Base-by-base conservation (phyloP, 1,140 invertebrate species). In the Hyles vespertilio region DNA sequence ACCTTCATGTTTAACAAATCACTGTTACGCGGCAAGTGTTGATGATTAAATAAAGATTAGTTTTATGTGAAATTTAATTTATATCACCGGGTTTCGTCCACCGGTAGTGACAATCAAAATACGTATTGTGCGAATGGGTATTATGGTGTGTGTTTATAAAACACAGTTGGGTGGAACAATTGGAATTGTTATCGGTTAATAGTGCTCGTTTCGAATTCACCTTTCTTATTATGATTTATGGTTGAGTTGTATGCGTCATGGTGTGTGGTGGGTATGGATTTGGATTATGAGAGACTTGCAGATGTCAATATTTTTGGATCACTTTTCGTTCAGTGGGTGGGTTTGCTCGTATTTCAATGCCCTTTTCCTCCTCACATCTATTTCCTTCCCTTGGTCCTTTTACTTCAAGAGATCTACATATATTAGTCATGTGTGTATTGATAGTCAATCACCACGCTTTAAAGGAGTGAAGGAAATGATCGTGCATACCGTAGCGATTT, bases 101-200 rank as follows among this genome's bases (percentile, higher is more conserved):
- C 54, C 40, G 43, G 43, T 34, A 33, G 9, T 48, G 22, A 34
- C 57, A 61, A 68, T 69, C 69, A 74, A 74, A 73, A 77, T 70
- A 78, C 65, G 57, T 51, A 64, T 74, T 66, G 61, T 58, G 63
- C 56, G 58, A 46, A n/a, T 45, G 48, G 58, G 58, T 58, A 65
- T 67, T 67, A 72, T 57, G 62, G 63, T 43, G 51, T 11, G 45
- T 74, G 71, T 74, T 74, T 81, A 77, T 74, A 75, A 81, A 81
- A 77, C 74, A 22, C 22, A 79, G 49, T 10, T 48, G 51, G 57
- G 49, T 46, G 50, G 63, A 74, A 77, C 74, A 81, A 81, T 79
- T 72, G 72, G 67, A 63, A 73, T 71, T 62, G 59, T 79, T 79
- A 75, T 81, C 72, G 72, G 43, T 64, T 55, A 56, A 61, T 59